A percentile compares a stretch with the other conserved stretches of the same genome.
phyloP scores from a whole-genome alignment of 2,113 vertebrate species.

The Vulpes ferrilata region DNA sequence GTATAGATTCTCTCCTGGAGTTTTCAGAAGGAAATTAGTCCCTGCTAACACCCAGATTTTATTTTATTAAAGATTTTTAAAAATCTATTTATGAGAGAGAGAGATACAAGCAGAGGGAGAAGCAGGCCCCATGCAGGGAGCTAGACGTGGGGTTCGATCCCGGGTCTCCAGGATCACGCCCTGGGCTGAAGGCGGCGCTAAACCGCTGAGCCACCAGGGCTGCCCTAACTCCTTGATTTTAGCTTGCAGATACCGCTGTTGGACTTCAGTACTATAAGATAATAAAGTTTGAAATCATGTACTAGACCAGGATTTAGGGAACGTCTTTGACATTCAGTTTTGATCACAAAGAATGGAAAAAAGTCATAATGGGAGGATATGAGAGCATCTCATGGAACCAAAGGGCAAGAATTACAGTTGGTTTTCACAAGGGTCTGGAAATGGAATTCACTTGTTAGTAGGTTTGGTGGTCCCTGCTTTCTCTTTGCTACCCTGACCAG shows the following conservation, averaged over 20 bases:
- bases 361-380: background rate
- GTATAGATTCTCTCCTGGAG: background rate
- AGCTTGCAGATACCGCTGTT: background rate
- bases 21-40: background rate
- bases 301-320: background rate
- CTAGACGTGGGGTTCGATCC: too few species aligned
- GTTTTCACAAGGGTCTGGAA: background rate
- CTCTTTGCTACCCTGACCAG: background rate
- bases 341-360: background rate
- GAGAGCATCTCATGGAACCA: background rate
- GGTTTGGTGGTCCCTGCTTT: background rate
- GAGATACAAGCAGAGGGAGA: too few species aligned
- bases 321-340: background rate
- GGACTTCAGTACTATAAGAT: background rate
- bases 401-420: background rate
- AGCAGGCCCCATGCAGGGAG: too few species aligned
- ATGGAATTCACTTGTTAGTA: background rate
- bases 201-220: too few species aligned
- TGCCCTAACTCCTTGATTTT: background rate
- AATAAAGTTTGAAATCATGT: background rate
- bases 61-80: too few species aligned
- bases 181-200: too few species aligned
- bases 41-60: background rate
- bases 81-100: too few species aligned
- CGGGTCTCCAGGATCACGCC: too few species aligned